These are phyloP conservation scores for Leucopsar rothschildi DNA, from an alignment of 2,113 vertebrate genomes.

Conservation along the genomic window DNA sequence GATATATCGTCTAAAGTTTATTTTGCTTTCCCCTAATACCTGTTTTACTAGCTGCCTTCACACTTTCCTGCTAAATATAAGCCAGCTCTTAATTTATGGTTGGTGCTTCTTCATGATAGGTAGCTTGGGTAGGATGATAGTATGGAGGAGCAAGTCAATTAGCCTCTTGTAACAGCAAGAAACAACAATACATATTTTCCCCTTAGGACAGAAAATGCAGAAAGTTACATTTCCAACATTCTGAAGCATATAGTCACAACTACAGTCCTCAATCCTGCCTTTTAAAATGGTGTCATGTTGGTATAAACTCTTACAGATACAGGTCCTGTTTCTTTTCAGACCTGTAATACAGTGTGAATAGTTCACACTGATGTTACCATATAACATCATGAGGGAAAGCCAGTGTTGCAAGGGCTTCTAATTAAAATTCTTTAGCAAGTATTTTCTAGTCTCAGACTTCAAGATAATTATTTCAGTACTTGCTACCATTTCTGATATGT, in stretches of 20 bases:
- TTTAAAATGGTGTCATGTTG: background rate
- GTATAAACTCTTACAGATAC: rapidly evolving
- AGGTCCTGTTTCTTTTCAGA: background rate
- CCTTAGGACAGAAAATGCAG: background rate
- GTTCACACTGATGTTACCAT: background rate
- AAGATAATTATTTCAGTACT: background rate
- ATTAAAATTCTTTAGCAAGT: background rate
- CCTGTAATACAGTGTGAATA: background rate
- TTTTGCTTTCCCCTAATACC: background rate
- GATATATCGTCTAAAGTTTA: background rate
- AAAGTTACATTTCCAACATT: background rate
- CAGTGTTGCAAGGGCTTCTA: background rate
- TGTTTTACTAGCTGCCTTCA: background rate
- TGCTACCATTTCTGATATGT: background rate
- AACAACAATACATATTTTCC: background rate
- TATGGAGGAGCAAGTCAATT: background rate
- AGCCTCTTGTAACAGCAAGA: background rate
- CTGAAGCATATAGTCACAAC: background rate
- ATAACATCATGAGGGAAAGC: background rate
- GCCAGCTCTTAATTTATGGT: background rate
- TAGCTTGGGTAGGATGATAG: background rate
- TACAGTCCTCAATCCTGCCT: background rate
- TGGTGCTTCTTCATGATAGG: background rate
- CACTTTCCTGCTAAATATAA: background rate
- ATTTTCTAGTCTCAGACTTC: background rate